These are phyloP conservation scores for Yasuhikotakia modesta DNA, from an alignment of 2,797 vertebrate genomes.

Conservation along the genomic window DNA sequence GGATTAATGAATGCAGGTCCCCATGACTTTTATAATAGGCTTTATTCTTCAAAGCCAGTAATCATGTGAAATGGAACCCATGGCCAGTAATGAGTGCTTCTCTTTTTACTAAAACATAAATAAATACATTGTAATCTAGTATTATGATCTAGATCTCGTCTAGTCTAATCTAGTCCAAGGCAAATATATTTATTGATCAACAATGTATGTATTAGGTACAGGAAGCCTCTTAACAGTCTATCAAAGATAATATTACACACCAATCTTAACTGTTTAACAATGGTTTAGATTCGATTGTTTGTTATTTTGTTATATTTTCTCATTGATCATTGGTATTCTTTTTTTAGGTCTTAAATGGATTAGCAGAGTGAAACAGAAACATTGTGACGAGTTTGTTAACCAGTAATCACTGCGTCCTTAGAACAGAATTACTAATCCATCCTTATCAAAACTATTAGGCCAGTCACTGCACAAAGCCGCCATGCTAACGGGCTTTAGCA, in stretches of 20 bases:
- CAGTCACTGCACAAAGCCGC: slow-evolving; percentile 56
- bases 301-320: slow-evolving; percentile 31
- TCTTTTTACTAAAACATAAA: background rate
- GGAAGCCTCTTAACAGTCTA: background rate
- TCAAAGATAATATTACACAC: slow-evolving; percentile 4
- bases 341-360: slow-evolving; percentile 56
- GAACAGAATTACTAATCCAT: slow-evolving; percentile 58
- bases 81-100: slow-evolving; percentile 2
- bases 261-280: background rate
- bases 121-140: too few species aligned
- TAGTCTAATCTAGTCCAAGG: too few species aligned
- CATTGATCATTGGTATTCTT: slow-evolving; percentile 44
- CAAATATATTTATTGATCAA: background rate
- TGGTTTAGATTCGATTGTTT: slow-evolving; percentile 31
- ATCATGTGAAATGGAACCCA: slow-evolving; percentile 52
- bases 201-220: background rate
- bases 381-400: slow-evolving; percentile 63
- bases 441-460: slow-evolving; percentile 56
- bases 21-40: slow-evolving; percentile 44
- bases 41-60: slow-evolving; percentile 50
- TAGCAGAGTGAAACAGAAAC: slow-evolving; percentile 62
- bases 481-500: slow-evolving; percentile 60
- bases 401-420: slow-evolving; percentile 57
- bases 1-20: slow-evolving; percentile 46
- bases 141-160: too few species aligned